These are phyloP conservation scores for Rissa tridactyla DNA, from an alignment of 2,113 vertebrate species.

Conservation along the genomic window DNA sequence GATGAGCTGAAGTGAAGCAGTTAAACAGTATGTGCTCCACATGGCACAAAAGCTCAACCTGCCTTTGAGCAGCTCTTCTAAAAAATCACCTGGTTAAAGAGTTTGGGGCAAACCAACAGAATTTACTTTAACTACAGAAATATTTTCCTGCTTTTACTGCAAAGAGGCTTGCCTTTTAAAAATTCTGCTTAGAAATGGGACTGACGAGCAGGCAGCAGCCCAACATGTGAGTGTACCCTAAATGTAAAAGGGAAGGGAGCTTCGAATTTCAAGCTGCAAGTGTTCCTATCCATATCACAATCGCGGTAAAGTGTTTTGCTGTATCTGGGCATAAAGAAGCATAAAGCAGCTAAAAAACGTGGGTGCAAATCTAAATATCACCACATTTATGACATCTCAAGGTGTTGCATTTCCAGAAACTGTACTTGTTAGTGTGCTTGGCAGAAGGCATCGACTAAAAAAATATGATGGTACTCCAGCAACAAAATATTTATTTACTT, in stretches of 20 bases:
- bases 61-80: background rate
- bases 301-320: background rate
- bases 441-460: background rate
- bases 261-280: background rate
- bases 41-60: background rate
- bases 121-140: background rate
- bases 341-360: background rate
- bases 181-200: background rate
- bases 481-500: conserved; percentile 1
- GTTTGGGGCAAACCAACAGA: background rate
- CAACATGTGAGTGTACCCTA: accelerated
- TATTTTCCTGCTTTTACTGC: background rate
- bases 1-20: background rate
- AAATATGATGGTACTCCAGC: background rate
- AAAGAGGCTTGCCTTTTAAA: background rate
- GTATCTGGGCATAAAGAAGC: background rate
- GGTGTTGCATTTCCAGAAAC: background rate
- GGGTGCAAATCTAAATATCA: background rate
- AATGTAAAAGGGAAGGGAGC: background rate
- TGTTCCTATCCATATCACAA: background rate
- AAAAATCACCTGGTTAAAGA: background rate
- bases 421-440: background rate
- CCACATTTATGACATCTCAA: background rate
- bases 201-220: background rate
- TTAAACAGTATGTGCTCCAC: background rate